Base-by-base conservation (phyloP, 2,113 vertebrate genomes). In the Lophotis ruficrista region DNA sequence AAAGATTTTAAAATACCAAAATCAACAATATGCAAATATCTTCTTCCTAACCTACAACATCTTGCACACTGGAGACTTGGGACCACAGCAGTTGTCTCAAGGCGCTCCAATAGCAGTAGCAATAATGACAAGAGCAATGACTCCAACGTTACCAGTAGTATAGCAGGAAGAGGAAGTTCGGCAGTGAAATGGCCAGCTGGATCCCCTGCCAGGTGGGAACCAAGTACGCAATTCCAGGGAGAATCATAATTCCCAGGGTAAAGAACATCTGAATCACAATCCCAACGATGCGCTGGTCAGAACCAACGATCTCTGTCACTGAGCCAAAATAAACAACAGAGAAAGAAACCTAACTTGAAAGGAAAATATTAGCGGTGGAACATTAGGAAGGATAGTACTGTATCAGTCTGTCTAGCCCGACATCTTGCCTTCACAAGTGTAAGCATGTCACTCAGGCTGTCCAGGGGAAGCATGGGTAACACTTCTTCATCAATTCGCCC, bases 221-320 rank as follows among this genome's bases (percentile, higher is more conserved):
- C 90, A 98, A 97, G 96, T 99, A 99, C 25, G 99, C 99, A n/a
- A 99, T 98, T 95, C 99, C 98, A 68, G 99, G 99, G 48, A 99
- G 98, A 89, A 99, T 77, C 87, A 99, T 98, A 95, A 99, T 97
- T 72, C 99, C 99, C 7, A 99, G 57, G 6, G 99, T 99, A 98
- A 99, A 99, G 97, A 99, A 98, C 83, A 99, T 99, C 97, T 99
- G 99, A 96, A 99, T 99, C 51, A 98, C 56, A 2, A 99, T 98
- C 38, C 99, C 99, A 85, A 99, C 98, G 3, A 98, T 99, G 53
- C 99, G 97, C 96, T 98, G 98, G 92, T 99, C 98, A 20, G 99
- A 99, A 6, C 99, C 99, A 35, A 99, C 99, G 1, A 99, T 97
- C 97, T 99, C 99, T 1, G 99, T 99, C 95, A 99, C 99, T 99